Evolutionary conservation across 1,140 invertebrate genomes (phyloP).

Genomic region (Heliconius melpomene): DNA sequence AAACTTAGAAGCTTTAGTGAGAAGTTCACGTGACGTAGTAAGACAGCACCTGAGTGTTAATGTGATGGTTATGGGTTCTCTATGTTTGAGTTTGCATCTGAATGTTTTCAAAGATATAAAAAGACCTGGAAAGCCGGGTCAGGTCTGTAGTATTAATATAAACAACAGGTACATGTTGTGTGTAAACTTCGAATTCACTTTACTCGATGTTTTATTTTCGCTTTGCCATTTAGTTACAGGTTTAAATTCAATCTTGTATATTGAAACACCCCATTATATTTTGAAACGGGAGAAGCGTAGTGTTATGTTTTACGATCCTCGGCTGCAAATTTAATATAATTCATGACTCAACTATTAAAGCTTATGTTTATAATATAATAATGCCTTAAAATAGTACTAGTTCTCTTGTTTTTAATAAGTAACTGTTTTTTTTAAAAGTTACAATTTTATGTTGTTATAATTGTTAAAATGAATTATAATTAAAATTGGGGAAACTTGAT

Average conservation of each 20-base stretch:
- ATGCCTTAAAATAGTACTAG: not conserved
- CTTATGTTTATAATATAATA: constrained; percentile 18
- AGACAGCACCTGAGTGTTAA: too few species aligned
- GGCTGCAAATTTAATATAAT: constrained; percentile 34
- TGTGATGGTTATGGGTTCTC: too few species aligned
- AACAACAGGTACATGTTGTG: not conserved
- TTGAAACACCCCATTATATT: constrained; percentile 32
- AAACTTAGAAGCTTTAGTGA: too few species aligned
- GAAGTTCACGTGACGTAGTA: too few species aligned
- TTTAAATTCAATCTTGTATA: constrained; percentile 22
- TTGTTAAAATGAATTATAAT: too few species aligned
- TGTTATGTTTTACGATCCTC: constrained; percentile 30
- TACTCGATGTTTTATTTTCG: not conserved
- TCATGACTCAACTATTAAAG: constrained; percentile 23
- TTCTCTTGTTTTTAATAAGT: not conserved
- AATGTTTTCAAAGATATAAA: not conserved
- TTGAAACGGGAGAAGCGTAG: constrained; percentile 31
- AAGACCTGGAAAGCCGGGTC: too few species aligned
- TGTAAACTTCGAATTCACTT: not conserved
- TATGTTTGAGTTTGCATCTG: too few species aligned
- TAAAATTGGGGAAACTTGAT: too few species aligned
- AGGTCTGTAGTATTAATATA: not conserved
- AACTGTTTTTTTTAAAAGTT: not conserved
- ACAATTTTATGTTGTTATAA: too few species aligned
- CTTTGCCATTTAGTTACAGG: constrained; percentile 19